Percentiles rank a stretch among this genome's conserved stretches.
Evolutionary conservation across 2,797 vertebrate species (phyloP).

Genomic region (Simalia tracyae): DNA sequence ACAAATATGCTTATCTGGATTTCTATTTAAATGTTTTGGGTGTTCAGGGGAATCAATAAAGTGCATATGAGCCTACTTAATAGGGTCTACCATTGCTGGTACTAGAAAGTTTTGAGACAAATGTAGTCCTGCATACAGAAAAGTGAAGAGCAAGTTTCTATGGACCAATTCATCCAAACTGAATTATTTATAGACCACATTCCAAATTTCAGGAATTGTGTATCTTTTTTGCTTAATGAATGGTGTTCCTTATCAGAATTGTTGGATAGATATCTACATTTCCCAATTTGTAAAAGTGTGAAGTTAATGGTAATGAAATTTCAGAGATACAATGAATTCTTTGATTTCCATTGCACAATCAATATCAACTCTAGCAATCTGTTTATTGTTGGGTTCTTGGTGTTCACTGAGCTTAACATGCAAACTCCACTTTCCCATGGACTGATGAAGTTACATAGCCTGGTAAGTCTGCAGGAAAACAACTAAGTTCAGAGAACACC

Average conservation of each 20-base stretch:
- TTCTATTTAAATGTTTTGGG: not conserved
- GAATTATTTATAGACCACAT: not conserved
- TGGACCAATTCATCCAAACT: not conserved
- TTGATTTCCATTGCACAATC: not conserved
- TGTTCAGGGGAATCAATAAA: not conserved
- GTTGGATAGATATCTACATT: not conserved
- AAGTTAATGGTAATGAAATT: not conserved
- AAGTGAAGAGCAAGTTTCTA: not conserved
- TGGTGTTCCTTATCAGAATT: conserved; percentile 22
- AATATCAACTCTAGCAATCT: not conserved
- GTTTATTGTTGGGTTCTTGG: not conserved
- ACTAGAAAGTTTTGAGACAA: not conserved
- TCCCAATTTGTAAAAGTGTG: not conserved
- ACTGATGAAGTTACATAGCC: not conserved
- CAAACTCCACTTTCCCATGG: not conserved
- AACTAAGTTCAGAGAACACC: not conserved
- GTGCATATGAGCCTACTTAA: not conserved
- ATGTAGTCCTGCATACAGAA: not conserved
- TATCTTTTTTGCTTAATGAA: not conserved
- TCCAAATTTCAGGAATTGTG: not conserved
- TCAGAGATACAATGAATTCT: not conserved
- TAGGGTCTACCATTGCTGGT: not conserved
- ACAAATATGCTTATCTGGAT: not conserved
- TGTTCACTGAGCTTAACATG: not conserved
- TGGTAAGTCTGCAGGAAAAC: not conserved